Evolutionary conservation across 2,797 vertebrate genomes (phyloP), one percentile per base, ranked within the genome.

Genomic region (Choloepus didactylus): DNA sequence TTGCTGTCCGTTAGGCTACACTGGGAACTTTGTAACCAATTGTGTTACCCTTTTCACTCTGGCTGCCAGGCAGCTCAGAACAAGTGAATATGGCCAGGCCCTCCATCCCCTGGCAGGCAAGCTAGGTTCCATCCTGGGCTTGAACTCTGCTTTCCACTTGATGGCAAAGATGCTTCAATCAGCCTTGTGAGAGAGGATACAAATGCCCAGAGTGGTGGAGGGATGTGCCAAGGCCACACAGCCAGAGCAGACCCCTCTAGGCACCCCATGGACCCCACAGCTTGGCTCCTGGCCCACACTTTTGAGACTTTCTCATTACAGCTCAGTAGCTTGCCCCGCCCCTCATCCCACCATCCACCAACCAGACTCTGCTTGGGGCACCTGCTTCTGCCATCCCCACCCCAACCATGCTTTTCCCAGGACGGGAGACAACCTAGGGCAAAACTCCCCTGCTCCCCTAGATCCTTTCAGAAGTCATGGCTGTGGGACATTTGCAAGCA

Each of bases 211-310:
- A 64, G 54, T 2, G 0, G 15, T 14, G 19, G 46, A 46, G n/a
- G 44, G 27, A 56, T 9, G 0, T 25, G n/a, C n/a, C 69, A n/a
- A 4, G 7, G 66, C 62, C 66, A 19, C 35, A 62, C 3, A 11
- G 21, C n/a, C 7, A 14, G 12, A 25, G 19, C 23, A 35, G 25
- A 16, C 46, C 19, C 25, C 41, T 41, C 2, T 0, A 29, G 56
- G 3, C 0, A 7, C 25, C 41, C 35, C 67, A 4, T 0, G 0
- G 14, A n/a, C 3, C 69, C 44, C 38, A 9, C 8, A 0, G 7
- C n/a, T 16, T 21, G 7, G 27, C 19, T 41, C 35, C 31, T 41
- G 8, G 6, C 2, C 9, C 25, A 21, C 2, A 1, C 18, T 23
- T 25, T 10, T 27, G 9, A 59, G 51, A 69, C 16, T 60, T 51